Conservation (phyloP, 2,888 invertebrate species). For the Syritta pipiens region DNA sequence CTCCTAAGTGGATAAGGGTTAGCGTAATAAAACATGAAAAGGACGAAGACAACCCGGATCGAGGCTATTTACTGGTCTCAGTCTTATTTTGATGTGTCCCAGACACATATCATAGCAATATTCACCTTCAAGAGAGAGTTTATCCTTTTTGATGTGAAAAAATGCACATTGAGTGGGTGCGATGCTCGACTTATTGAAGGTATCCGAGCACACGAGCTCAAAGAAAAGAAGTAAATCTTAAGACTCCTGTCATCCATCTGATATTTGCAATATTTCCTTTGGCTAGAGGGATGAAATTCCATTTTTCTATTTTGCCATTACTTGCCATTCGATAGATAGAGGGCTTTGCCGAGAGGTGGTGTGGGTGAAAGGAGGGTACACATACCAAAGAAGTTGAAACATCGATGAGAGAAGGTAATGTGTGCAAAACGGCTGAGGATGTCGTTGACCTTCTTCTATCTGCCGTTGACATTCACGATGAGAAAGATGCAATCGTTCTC, state of each 20-base stretch:
- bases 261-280: conserved; percentile 50
- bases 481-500: conserved; percentile 4
- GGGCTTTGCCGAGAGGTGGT: conserved; percentile 8
- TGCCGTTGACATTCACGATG: conserved; percentile 35
- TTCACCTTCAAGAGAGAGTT: conserved; percentile 55
- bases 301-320: conserved; percentile 19
- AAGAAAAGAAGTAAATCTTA: conserved; percentile 50
- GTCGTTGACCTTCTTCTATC: conserved; percentile 47
- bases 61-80: conserved; percentile 49
- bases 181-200: conserved; percentile 6
- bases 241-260: conserved; percentile 57
- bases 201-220: not conserved
- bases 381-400: conserved; percentile 13
- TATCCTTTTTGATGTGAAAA: conserved; percentile 39
- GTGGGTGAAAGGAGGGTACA: not conserved
- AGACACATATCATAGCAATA: conserved; percentile 47
- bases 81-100: conserved; percentile 41
- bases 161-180: conserved; percentile 32
- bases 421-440: conserved; percentile 50
- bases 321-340: conserved; percentile 33
- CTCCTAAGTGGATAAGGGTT: conserved; percentile 26
- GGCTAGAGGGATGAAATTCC: conserved; percentile 38
- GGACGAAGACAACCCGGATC: conserved; percentile 15
- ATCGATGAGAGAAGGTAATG: conserved; percentile 31
- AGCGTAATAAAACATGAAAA: conserved; percentile 29